Evolutionary conservation across 2,888 invertebrate genomes (phyloP), one percentile per base, ranked within the genome.

Genomic region (Agonopterix subpropinquella): DNA sequence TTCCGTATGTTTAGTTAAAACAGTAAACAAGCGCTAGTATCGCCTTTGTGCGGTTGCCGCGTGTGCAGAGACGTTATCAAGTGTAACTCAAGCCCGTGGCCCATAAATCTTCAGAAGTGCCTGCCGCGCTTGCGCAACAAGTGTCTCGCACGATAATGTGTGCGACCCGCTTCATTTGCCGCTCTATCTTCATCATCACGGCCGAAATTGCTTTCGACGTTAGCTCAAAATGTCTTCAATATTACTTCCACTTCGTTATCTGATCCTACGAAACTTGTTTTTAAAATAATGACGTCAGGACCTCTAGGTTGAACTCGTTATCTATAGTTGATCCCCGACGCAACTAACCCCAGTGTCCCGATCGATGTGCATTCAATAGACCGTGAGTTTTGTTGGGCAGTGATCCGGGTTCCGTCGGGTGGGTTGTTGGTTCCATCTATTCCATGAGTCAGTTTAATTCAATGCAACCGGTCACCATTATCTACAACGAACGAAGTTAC

Each of bases 101-200:
- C 72, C 74, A 81, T 82, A 84, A 83, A 83, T 82, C 80, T 68
- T 73, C 68, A 65, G 70, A 78, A 80, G 72, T 78, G 73, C 58
- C 65, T 62, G 68, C 64, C 68, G 65, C 73, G 67, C 73, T 85
- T 83, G 78, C 80, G 80, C 80, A 85, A 85, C 80, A 80, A 81
- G 77, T 78, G 77, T 57, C 65, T 67, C 54, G 61, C 64, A 65
- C 62, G 69, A 73, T 77, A 77, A 71, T 70, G 61, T 62, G 57
- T 56, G 56, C 56, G 64, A 64, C 64, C 66, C 64, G 65, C 62
- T 61, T 66, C 54, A 48, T 58, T 61, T 57, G 52, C 55, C 54
- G 54, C 53, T 62, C 55, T 65, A 67, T 73, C 67, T 65, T 63
- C 62, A 62, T 66, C 57, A 66, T 66, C 62, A 36, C 36, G n/a